Percentiles rank a stretch among this genome's conserved stretches.
phyloP scores from a whole-genome alignment of 2,797 vertebrate species.

The Dromococcyx pavoninus region DNA sequence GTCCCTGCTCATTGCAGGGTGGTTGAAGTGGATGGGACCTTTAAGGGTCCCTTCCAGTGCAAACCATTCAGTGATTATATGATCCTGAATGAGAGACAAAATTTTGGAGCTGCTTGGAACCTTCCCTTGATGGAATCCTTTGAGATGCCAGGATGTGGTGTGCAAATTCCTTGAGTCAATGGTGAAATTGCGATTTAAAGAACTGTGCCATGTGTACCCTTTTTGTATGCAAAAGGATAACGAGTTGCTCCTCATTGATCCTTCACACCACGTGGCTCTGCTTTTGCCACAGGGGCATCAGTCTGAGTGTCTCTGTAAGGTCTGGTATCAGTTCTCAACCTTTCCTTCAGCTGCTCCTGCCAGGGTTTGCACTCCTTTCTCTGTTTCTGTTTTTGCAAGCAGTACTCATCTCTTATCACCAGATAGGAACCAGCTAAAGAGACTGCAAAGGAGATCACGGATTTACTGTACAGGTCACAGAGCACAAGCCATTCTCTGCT shows the following conservation, averaged over 20 bases:
- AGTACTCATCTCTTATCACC: neutral
- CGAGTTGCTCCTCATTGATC: rapidly evolving
- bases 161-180: neutral
- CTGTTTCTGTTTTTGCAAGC: neutral
- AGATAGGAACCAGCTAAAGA: neutral
- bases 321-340: neutral
- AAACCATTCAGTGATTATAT: rapidly evolving
- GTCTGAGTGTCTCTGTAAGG: rapidly evolving
- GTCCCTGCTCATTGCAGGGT: rapidly evolving
- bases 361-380: neutral
- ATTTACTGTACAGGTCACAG: rapidly evolving
- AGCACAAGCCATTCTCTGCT: rapidly evolving
- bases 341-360: neutral
- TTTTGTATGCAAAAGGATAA: neutral
- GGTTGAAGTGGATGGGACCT: rapidly evolving
- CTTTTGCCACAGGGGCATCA: rapidly evolving
- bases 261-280: rapidly evolving
- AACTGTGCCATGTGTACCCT: neutral
- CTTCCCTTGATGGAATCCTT: rapidly evolving
- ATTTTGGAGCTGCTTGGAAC: neutral
- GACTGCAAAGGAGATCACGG: rapidly evolving
- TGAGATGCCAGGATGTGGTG: too few relatives aligned
- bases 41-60: neutral
- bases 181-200: neutral
- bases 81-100: rapidly evolving